Percentiles rank a stretch among this genome's conserved stretches.
phyloP scores from a whole-genome alignment of 2,888 invertebrate species.

The Polietes domitor region DNA sequence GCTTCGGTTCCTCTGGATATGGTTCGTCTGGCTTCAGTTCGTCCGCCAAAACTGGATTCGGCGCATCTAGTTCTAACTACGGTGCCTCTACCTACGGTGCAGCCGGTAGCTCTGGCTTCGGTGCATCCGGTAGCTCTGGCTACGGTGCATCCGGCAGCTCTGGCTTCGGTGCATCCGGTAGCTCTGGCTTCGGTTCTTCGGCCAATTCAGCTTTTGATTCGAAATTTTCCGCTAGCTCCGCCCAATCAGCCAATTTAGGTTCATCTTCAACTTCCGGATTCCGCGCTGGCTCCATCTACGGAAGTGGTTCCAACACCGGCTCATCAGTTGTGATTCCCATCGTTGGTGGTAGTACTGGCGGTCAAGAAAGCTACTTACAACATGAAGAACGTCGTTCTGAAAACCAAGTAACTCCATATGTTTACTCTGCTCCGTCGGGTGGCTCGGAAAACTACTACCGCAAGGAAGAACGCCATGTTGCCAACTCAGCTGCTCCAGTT shows the following conservation, averaged over 20 bases:
- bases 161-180: slow-evolving; percentile 14
- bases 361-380: slow-evolving; percentile 64
- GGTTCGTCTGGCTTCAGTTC: slow-evolving; percentile 33
- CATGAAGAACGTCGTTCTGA: slow-evolving; percentile 65
- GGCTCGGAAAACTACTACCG: slow-evolving; percentile 66
- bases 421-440: slow-evolving; percentile 57
- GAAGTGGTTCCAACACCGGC: slow-evolving; percentile 70
- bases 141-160: slow-evolving; percentile 13
- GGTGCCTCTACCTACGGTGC: slow-evolving; percentile 15
- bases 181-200: slow-evolving; percentile 55
- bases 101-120: background rate
- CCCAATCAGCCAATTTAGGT: slow-evolving; percentile 72
- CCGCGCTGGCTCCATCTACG: slow-evolving; percentile 53
- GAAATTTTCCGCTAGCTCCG: slow-evolving; percentile 68
- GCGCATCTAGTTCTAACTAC: slow-evolving; percentile 18
- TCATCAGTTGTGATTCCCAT: slow-evolving; percentile 71
- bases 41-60: slow-evolving; percentile 23
- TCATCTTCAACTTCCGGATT: slow-evolving; percentile 64
- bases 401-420: slow-evolving; percentile 59
- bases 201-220: slow-evolving; percentile 16
- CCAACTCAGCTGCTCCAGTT: slow-evolving; percentile 59
- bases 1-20: slow-evolving; percentile 16
- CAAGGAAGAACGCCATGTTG: slow-evolving; percentile 65
- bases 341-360: slow-evolving; percentile 69
- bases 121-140: slow-evolving; percentile 34